These are phyloP conservation scores for Dynastes maya DNA, from an alignment of 2,888 invertebrate species.

Conservation along the genomic window DNA sequence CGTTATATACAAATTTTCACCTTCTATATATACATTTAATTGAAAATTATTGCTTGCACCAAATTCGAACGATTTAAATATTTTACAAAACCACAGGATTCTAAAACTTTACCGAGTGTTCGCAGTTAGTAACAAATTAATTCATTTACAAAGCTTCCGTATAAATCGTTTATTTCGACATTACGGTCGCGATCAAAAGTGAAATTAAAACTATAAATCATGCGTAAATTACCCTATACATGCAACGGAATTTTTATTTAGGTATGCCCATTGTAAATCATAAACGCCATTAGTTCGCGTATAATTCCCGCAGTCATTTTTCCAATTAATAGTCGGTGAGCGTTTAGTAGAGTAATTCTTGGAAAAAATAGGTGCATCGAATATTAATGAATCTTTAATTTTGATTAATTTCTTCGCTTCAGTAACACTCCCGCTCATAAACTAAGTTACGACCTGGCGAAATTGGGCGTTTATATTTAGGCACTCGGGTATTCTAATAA, in stretches of 20 bases:
- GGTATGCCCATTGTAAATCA: conserved; percentile 25
- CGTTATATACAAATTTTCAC: too few species aligned
- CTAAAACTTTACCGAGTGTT: too few species aligned
- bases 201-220: conserved; percentile 35
- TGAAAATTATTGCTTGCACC: too few species aligned
- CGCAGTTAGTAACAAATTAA: not conserved
- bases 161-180: conserved; percentile 23
- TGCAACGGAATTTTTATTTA: conserved; percentile 35
- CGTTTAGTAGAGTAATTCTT: conserved; percentile 4
- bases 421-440: not conserved
- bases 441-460: conserved; percentile 5
- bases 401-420: conserved; percentile 27
- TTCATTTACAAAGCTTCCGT: not conserved
- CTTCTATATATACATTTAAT: too few species aligned
- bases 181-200: not conserved
- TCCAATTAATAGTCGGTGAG: conserved; percentile 10
- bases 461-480: conserved; percentile 20
- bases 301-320: conserved; percentile 6
- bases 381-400: conserved; percentile 24
- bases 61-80: too few species aligned
- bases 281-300: conserved; percentile 2
- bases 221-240: conserved; percentile 24
- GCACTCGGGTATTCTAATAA: conserved; percentile 3
- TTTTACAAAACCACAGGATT: too few species aligned
- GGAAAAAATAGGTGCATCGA: conserved; percentile 7